phyloP scores from a whole-genome alignment of 2,113 vertebrate genomes.

The Nibea coibor region DNA sequence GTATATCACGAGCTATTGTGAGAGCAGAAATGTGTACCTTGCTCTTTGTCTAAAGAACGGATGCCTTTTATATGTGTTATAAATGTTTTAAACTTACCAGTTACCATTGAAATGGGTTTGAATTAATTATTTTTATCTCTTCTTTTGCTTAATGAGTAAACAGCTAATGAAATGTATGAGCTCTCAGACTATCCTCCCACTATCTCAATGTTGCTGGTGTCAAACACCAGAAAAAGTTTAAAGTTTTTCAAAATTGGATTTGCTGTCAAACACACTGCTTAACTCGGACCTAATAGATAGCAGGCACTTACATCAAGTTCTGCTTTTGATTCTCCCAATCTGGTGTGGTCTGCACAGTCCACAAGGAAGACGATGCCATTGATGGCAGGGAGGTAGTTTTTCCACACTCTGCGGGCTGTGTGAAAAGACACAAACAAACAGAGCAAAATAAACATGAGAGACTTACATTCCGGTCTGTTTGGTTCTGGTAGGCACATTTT shows the following conservation, averaged over 20 bases:
- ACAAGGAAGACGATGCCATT: slow-evolving; percentile 98
- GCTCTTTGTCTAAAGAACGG: too few species aligned
- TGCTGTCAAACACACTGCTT: background rate
- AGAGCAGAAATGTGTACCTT: background rate
- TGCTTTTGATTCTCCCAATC: slow-evolving; percentile 94
- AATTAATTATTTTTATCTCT: too few species aligned
- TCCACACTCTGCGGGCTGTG: slow-evolving; percentile 97
- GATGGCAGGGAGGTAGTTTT: slow-evolving; percentile 99
- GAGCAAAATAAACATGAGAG: background rate
- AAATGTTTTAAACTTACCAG: too few species aligned
- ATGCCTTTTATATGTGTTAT: too few species aligned
- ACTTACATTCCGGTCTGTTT: background rate
- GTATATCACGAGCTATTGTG: too few species aligned
- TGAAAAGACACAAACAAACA: slow-evolving; percentile 73
- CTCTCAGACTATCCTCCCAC: too few species aligned
- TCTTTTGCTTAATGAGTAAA: too few species aligned
- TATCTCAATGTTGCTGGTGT: too few species aligned
- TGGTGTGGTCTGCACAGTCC: slow-evolving; percentile 92
- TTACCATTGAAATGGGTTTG: too few species aligned
- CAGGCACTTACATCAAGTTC: slow-evolving; percentile 93
- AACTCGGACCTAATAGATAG: background rate
- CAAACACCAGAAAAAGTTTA: background rate
- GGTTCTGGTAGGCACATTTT: background rate
- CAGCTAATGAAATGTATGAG: too few species aligned
- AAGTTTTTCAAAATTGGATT: background rate